Percentiles rank a stretch among this genome's conserved stretches.
These are phyloP conservation scores for Sinocyclocheilus anshuiensis DNA, from an alignment of 2,113 vertebrate species.

Conservation along the genomic window DNA sequence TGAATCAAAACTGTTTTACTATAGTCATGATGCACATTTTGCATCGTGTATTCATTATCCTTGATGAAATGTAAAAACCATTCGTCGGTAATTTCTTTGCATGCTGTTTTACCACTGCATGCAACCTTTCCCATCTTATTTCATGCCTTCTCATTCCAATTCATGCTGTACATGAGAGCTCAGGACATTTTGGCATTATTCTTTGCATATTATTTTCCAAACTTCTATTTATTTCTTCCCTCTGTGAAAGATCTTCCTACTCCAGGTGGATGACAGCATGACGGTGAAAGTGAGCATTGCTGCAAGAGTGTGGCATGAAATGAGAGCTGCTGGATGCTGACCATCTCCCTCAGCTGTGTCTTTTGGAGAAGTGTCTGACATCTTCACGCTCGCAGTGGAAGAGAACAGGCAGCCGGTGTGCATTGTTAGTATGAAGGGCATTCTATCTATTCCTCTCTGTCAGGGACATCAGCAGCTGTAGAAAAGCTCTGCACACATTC, in stretches of 20 bases:
- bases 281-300: conserved; percentile 14
- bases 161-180: not conserved
- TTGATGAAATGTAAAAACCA: not conserved
- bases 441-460: conserved; percentile 17
- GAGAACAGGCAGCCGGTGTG: conserved; percentile 13
- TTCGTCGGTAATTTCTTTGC: not conserved
- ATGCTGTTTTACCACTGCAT: not conserved
- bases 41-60: not conserved
- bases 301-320: conserved; percentile 25
- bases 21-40: not conserved
- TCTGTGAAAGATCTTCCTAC: conserved; percentile 13
- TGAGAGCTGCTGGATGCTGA: conserved; percentile 41
- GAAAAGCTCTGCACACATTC: conserved; percentile 11
- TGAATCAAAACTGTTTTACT: not conserved
- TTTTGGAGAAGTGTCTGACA: conserved; percentile 4
- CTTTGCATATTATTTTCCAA: conserved; percentile 33
- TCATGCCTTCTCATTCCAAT: not conserved
- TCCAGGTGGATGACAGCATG: conserved; percentile 22
- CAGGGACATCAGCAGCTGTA: conserved; percentile 22
- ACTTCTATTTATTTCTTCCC: conserved; percentile 39
- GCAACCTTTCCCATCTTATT: not conserved
- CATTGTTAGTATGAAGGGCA: conserved; percentile 12
- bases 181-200: conserved; percentile 24
- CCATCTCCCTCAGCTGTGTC: conserved; percentile 40
- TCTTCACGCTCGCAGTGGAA: not conserved